Evolutionary conservation across 2,888 invertebrate genomes (phyloP).

Genomic region (Drosophila anceps): DNA sequence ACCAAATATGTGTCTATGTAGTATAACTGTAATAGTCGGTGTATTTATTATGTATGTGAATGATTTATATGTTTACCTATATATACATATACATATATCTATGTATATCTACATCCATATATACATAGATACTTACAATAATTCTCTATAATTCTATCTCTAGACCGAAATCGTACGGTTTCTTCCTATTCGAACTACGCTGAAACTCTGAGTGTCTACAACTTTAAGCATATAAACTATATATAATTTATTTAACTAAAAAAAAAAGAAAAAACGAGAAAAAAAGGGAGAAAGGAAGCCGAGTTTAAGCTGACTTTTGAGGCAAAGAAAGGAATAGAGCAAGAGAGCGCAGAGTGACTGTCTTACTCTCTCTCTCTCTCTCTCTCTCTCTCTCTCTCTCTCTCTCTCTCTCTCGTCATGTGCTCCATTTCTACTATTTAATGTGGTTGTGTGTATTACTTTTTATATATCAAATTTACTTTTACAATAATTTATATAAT

Average conservation of each 20-base stretch:
- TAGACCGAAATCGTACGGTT: constrained; percentile 62
- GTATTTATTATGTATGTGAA: constrained; percentile 52
- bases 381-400: neutral
- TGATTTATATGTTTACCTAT: constrained; percentile 34
- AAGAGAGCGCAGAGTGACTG: neutral
- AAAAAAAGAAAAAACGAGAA: neutral
- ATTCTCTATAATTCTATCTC: constrained; percentile 32
- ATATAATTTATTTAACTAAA: constrained; percentile 49
- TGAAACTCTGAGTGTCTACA: constrained; percentile 78
- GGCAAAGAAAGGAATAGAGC: constrained; percentile 4
- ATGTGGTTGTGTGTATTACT: constrained; percentile 80
- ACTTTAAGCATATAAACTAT: constrained; percentile 53
- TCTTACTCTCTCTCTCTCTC: neutral
- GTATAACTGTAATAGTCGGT: constrained; percentile 57
- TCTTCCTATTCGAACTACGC: constrained; percentile 74
- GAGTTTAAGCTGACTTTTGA: constrained; percentile 7
- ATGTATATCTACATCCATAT: neutral
- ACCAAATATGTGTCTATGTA: constrained; percentile 47
- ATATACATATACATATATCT: neutral
- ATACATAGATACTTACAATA: constrained; percentile 20
- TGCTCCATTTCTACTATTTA: constrained; percentile 66
- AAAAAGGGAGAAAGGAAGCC: neutral
- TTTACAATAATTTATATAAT: constrained; percentile 29
- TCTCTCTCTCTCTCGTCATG: constrained; percentile 13
- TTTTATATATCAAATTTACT: constrained; percentile 62